Evolutionary conservation across 2,113 vertebrate species (phyloP), one percentile per base, ranked within the genome.

Genomic region (Meleagris gallopavo): DNA sequence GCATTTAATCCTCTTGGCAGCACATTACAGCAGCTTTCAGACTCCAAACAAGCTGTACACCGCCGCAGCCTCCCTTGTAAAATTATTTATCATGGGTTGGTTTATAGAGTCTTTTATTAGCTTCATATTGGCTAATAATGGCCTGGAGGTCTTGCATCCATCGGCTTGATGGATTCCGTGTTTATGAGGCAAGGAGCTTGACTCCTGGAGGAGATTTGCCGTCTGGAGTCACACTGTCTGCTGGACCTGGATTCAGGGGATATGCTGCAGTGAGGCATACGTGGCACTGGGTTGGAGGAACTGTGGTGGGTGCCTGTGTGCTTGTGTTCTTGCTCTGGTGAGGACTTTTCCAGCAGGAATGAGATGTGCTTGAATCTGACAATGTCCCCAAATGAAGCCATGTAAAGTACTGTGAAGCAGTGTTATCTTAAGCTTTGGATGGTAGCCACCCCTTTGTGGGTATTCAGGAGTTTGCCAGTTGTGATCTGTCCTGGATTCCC

Each of bases 41-140:
- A 94, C 85, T 76, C 93, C 86, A 96, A 94, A 89, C 72, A 38
- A 67, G 55, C 82, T 74, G 83, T 62, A 82, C 48, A 64, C 83
- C 22, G 17, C 61, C 66, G 36, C 71, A 67, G 93, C 84, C 69
- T 93, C 92, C 85, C 88, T 92, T 41, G 2, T 91, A 94, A 98
- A 97, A 95, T 97, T 97, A 97, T 97, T 97, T 97, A 97, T 97
- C 93, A 94, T 77, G 89, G 72, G 34, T 80, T 94, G 83, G 76
- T 97, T 97, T 97, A 95, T 55, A 81, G 96, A 94, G 94, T 90
- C 86, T 94, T 97, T 97, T 96, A 97, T 94, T 97, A 95, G 91
- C 96, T 97, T 96, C 79, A 57, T 85, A 82, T 79, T 72, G 61
- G 91, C 96, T 97, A 96, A 97, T 97, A 95, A 93, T 82, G 83